Conservation (phyloP, 2,888 invertebrate genomes). For the Choristoneura rosaceana region DNA sequence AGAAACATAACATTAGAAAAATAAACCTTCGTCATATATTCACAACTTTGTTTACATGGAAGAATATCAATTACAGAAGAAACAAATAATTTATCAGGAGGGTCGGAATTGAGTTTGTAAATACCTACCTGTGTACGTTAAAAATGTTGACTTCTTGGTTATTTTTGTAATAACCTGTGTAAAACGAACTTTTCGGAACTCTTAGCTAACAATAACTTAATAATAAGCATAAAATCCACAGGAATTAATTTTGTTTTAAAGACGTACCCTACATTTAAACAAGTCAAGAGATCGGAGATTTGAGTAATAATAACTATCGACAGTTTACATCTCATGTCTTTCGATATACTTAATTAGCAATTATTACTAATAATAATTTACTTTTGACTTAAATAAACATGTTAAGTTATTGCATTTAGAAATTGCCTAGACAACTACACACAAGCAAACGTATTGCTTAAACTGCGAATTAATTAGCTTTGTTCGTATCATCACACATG, state of each 20-base stretch:
- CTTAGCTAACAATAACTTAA: no score
- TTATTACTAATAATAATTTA: background rate
- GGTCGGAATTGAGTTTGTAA: background rate
- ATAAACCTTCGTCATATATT: background rate
- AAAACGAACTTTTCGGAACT: background rate
- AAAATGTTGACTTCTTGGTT: background rate
- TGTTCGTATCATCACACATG: slow-evolving; percentile 59
- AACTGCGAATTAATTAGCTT: background rate
- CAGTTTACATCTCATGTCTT: background rate
- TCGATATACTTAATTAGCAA: no score
- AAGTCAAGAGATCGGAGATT: slow-evolving; percentile 4
- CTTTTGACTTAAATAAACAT: background rate
- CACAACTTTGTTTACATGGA: background rate
- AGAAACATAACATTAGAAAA: background rate
- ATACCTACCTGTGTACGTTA: background rate
- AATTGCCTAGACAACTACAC: background rate
- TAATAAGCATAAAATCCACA: no score
- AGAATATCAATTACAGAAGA: no score
- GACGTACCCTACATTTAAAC: background rate
- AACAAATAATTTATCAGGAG: no score
- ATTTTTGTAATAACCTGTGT: background rate
- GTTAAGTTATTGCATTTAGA: background rate
- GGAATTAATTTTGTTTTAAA: background rate
- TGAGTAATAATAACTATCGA: background rate
- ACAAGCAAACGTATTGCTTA: background rate